Evolutionary conservation across 2,113 vertebrate species (phyloP).

Genomic region (Campylomormyrus numenius): DNA sequence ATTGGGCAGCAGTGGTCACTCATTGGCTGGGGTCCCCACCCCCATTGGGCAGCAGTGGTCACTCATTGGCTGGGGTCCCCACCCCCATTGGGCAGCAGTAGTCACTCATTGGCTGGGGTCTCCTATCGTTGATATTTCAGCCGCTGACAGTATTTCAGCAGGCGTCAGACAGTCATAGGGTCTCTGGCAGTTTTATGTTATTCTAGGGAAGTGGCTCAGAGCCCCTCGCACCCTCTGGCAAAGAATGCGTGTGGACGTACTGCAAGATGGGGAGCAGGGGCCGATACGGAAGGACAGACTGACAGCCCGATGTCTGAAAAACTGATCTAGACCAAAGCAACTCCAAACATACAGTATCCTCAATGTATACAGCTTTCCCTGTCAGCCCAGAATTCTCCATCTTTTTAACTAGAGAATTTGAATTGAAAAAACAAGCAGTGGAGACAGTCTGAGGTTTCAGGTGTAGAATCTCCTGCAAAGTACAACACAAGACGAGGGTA

Average conservation of each 20-base stretch:
- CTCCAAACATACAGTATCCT: not conserved
- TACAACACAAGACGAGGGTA: not conserved
- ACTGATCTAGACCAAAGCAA: not conserved
- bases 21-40: not conserved
- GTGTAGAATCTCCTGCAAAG: not conserved
- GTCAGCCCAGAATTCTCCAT: not conserved
- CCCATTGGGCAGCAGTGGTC: not conserved
- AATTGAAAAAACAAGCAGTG: not conserved
- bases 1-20: not conserved
- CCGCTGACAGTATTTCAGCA: no score
- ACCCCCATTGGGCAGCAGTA: not conserved
- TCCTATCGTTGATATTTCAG: not conserved
- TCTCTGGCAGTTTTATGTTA: not conserved
- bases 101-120: not conserved
- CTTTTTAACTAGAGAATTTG: not conserved
- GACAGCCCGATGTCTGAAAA: not conserved
- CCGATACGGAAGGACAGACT: not conserved
- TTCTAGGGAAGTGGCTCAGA: not conserved
- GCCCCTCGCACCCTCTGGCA: not conserved
- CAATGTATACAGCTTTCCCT: not conserved
- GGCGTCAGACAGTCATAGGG: not conserved
- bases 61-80: not conserved
- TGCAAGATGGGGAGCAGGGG: not conserved
- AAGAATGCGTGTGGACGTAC: not conserved
- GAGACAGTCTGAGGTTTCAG: not conserved